A percentile compares a stretch with the other conserved stretches of the same genome.
Evolutionary conservation across 2,888 invertebrate species (phyloP).

Genomic region (Mesopsocus fuscifrons): DNA sequence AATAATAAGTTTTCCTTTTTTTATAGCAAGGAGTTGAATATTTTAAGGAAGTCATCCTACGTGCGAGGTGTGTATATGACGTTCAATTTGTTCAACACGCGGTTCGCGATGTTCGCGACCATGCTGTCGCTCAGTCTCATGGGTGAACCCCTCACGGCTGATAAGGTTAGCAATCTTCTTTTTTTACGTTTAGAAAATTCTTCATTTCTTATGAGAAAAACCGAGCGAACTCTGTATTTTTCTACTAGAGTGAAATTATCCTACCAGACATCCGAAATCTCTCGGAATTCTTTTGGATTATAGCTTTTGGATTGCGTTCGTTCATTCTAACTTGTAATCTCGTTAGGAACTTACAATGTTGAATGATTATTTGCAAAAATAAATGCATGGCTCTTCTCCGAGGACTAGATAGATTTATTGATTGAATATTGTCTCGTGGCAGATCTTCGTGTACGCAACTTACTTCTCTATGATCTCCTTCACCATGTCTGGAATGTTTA

Average conservation of each 20-base stretch:
- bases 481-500: conserved; percentile 24
- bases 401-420: conserved; percentile 1
- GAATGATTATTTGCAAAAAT: too few species aligned
- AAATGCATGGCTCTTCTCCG: too few species aligned
- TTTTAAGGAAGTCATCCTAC: conserved; percentile 40
- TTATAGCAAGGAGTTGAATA: conserved; percentile 24
- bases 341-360: too few species aligned
- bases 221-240: too few species aligned
- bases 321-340: too few species aligned
- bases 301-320: too few species aligned
- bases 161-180: conserved; percentile 15
- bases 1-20: conserved; percentile 3
- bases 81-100: conserved; percentile 46
- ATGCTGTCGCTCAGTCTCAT: conserved; percentile 34
- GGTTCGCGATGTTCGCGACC: conserved; percentile 51
- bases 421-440: conserved; percentile 9
- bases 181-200: conserved; percentile 32
- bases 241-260: too few species aligned
- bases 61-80: conserved; percentile 33
- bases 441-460: conserved; percentile 23
- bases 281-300: too few species aligned
- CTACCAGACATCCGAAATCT: too few species aligned
- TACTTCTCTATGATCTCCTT: conserved; percentile 24
- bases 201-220: conserved; percentile 30
- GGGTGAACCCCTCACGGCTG: conserved; percentile 15